Percentiles rank a stretch among this genome's conserved stretches.
These are phyloP conservation scores for Petrocephalus schoutedeni DNA, from an alignment of 2,797 vertebrate species.

Conservation along the genomic window DNA sequence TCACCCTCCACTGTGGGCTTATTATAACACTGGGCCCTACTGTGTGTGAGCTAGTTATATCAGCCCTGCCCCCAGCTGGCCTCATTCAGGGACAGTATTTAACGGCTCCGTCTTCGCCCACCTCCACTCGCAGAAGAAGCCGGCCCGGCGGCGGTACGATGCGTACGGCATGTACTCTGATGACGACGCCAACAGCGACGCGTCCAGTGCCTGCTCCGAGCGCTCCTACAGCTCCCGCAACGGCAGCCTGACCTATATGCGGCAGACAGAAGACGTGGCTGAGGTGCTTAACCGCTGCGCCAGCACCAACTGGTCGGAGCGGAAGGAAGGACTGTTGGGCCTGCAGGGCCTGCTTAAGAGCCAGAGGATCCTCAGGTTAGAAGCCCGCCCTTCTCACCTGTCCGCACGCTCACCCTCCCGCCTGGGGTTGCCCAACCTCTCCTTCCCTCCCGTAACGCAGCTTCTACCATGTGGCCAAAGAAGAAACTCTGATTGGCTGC, in stretches of 20 bases:
- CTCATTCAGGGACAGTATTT: background rate
- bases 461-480: background rate
- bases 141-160: slow-evolving; percentile 84
- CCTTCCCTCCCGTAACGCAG: background rate
- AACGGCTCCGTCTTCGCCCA: background rate
- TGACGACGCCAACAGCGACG: slow-evolving; percentile 93
- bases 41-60: background rate
- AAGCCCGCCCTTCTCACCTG: background rate
- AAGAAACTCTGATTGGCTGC: background rate
- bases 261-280: slow-evolving; percentile 92
- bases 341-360: slow-evolving; percentile 86
- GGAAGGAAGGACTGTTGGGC: slow-evolving; percentile 89
- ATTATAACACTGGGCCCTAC: background rate
- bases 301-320: slow-evolving; percentile 94
- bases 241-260: slow-evolving; percentile 89
- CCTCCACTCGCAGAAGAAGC: slow-evolving; percentile 75
- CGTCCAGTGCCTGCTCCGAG: slow-evolving; percentile 92
- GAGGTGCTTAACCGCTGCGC: slow-evolving; percentile 95
- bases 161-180: slow-evolving; percentile 91
- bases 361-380: slow-evolving; percentile 88
- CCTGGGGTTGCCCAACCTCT: background rate
- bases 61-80: background rate
- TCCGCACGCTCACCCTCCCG: background rate
- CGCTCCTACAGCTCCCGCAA: slow-evolving; percentile 94
- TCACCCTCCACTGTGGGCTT: background rate